Conservation (phyloP, 2,888 invertebrate species). For the Argynnis bischoffii region DNA sequence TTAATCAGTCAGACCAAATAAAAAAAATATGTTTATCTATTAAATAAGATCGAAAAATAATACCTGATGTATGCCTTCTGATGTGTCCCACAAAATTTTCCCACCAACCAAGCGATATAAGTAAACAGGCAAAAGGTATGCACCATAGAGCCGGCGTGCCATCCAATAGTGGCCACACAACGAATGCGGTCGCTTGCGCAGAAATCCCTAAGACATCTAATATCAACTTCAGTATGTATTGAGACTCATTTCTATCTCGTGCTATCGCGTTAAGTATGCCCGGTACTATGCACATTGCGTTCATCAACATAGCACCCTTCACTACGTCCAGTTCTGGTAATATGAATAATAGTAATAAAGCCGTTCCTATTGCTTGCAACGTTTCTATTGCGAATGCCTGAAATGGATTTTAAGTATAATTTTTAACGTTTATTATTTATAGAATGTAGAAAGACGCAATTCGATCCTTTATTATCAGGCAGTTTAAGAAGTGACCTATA, state of each 20-base stretch:
- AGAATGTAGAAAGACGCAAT: too few relatives aligned
- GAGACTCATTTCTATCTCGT: constrained; percentile 62
- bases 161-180: constrained; percentile 86
- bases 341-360: constrained; percentile 87
- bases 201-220: constrained; percentile 84
- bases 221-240: constrained; percentile 63
- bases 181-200: constrained; percentile 85
- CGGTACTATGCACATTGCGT: constrained; percentile 92
- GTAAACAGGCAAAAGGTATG: constrained; percentile 84
- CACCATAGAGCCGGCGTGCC: constrained; percentile 79
- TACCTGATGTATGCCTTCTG: constrained; percentile 60
- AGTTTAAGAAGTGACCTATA: too few relatives aligned
- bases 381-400: constrained; percentile 88
- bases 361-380: constrained; percentile 89
- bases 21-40: neutral
- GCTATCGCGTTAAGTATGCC: constrained; percentile 85
- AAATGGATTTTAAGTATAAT: constrained; percentile 43
- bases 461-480: too few relatives aligned
- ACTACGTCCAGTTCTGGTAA: constrained; percentile 91
- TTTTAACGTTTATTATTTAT: too few relatives aligned
- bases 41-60: constrained; percentile 27
- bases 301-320: constrained; percentile 92
- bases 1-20: neutral
- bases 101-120: constrained; percentile 92
- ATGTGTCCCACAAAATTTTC: constrained; percentile 86